These are phyloP conservation scores for Hyperoplus immaculatus DNA, from an alignment of 2,797 vertebrate species.

Conservation along the genomic window DNA sequence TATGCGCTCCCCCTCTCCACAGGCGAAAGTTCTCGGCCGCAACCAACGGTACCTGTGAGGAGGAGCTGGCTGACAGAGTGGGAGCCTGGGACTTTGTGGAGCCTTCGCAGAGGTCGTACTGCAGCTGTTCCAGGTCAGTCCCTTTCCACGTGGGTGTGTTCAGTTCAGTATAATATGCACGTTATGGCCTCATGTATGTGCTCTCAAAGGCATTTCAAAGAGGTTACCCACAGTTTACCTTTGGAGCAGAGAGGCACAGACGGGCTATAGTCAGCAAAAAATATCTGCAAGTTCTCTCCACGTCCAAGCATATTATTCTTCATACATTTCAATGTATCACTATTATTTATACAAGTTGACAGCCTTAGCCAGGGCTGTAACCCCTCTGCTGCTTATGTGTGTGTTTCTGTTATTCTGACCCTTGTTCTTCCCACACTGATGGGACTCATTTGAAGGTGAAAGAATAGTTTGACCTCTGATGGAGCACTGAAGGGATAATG, in stretches of 20 bases:
- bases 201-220: slow-evolving; percentile 42
- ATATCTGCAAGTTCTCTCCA: slow-evolving; percentile 38
- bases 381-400: slow-evolving; percentile 24
- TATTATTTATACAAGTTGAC: slow-evolving; percentile 57
- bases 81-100: slow-evolving; percentile 97
- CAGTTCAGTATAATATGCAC: neutral
- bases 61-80: slow-evolving; percentile 89
- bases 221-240: slow-evolving; percentile 32
- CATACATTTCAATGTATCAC: slow-evolving; percentile 60
- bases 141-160: neutral
- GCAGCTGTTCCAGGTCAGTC: slow-evolving; percentile 94
- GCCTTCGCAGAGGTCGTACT: slow-evolving; percentile 92
- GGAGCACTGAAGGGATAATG: slow-evolving; percentile 28
- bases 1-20: neutral
- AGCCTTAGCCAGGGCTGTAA: slow-evolving; percentile 12
- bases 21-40: slow-evolving; percentile 95
- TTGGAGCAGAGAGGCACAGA: slow-evolving; percentile 22
- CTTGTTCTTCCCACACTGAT: slow-evolving; percentile 43
- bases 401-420: slow-evolving; percentile 43
- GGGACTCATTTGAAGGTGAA: slow-evolving; percentile 45
- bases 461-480: slow-evolving; percentile 51
- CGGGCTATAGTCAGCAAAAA: slow-evolving; percentile 41
- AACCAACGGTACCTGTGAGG: slow-evolving; percentile 92
- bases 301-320: slow-evolving; percentile 62
- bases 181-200: slow-evolving; percentile 11